These are phyloP conservation scores for Oplegnathus fasciatus DNA, from an alignment of 2,113 vertebrate genomes.

Conservation along the genomic window DNA sequence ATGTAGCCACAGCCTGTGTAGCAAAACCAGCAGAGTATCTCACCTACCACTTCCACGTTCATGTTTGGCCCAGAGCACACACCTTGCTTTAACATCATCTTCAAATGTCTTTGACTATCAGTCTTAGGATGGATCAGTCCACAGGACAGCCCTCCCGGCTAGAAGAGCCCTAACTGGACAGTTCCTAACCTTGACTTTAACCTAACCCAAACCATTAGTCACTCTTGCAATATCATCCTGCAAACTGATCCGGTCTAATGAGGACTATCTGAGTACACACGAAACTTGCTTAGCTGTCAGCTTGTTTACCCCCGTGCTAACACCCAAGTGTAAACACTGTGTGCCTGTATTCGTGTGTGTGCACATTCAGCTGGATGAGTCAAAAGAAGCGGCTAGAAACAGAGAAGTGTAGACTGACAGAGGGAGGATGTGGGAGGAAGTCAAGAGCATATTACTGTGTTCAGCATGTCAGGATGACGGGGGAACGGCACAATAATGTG, in stretches of 20 bases:
- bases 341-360: not conserved
- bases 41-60: not conserved
- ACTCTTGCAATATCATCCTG: not conserved
- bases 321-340: constrained; percentile 25
- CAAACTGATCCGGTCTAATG: not conserved
- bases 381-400: constrained; percentile 3
- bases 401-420: not conserved
- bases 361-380: not conserved
- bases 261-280: not conserved
- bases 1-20: not conserved
- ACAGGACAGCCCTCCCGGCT: no score
- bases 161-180: no score
- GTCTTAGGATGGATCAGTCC: not conserved
- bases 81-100: not conserved
- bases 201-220: not conserved
- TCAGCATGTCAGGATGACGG: not conserved
- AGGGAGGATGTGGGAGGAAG: not conserved
- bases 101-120: not conserved
- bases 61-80: not conserved
- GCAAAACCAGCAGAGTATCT: not conserved
- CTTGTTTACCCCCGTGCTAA: constrained; percentile 22
- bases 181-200: not conserved
- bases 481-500: not conserved
- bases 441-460: not conserved
- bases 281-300: not conserved